phyloP scores from a whole-genome alignment of 2,888 invertebrate genomes.

The Drosophila recens region DNA sequence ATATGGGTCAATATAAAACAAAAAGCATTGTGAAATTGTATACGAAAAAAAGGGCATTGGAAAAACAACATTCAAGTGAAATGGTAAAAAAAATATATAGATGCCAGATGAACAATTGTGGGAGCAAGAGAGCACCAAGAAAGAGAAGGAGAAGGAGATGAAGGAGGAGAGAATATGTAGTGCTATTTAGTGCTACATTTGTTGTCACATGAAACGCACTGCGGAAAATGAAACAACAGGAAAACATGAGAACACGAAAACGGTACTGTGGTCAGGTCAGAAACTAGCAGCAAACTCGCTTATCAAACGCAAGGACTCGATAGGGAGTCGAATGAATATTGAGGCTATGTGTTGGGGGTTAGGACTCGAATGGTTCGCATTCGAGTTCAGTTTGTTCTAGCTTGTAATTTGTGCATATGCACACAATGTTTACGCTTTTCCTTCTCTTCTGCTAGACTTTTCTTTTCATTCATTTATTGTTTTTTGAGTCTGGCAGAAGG shows the following conservation, averaged over 20 bases:
- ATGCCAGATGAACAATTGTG: constrained; percentile 13
- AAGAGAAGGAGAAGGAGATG: neutral
- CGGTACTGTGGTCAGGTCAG: constrained; percentile 30
- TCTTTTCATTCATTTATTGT: neutral
- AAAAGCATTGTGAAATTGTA: constrained; percentile 57
- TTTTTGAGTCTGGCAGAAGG: constrained; percentile 4
- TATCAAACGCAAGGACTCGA: constrained; percentile 35
- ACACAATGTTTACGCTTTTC: constrained; percentile 37
- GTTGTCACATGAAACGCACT: constrained; percentile 67
- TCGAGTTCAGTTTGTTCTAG: constrained; percentile 6
- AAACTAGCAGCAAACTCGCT: constrained; percentile 37
- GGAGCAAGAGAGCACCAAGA: constrained; percentile 6
- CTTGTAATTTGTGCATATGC: constrained; percentile 52
- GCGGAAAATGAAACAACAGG: constrained; percentile 23
- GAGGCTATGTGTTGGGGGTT: neutral
- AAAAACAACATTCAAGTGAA: constrained; percentile 30
- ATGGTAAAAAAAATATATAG: constrained; percentile 19
- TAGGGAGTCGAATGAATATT: neutral
- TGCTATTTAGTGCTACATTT: constrained; percentile 61
- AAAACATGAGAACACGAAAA: neutral
- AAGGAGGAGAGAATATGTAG: constrained; percentile 4
- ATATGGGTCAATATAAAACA: constrained; percentile 76
- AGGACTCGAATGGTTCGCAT: neutral
- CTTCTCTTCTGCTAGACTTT: constrained; percentile 11
- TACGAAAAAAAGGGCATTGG: constrained; percentile 26